Evolutionary conservation across 2,888 invertebrate genomes (phyloP).

Genomic region (Diarsia rubi): DNA sequence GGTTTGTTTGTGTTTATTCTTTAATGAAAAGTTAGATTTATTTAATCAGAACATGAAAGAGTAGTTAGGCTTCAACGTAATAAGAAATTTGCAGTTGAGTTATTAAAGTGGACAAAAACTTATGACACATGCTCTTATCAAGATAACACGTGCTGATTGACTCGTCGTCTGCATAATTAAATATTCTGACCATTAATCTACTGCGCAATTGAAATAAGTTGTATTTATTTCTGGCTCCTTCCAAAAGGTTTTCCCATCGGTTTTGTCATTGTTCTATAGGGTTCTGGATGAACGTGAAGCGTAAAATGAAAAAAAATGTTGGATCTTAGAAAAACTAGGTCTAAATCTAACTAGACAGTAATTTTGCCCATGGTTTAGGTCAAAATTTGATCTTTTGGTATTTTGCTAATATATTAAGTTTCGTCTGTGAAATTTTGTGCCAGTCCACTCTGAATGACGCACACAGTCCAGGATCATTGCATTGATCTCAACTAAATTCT

Average conservation of each 20-base stretch:
- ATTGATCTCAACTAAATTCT: background rate
- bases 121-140: constrained; percentile 27
- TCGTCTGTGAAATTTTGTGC: background rate
- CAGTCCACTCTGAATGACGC: background rate
- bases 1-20: too few relatives aligned
- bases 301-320: too few relatives aligned
- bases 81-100: background rate
- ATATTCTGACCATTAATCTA: constrained; percentile 6
- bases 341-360: too few relatives aligned
- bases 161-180: constrained; percentile 27
- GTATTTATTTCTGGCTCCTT: background rate
- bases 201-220: constrained; percentile 5
- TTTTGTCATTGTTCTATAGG: background rate
- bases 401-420: background rate
- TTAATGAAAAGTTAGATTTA: background rate
- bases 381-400: background rate
- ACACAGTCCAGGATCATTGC: background rate
- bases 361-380: background rate
- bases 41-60: background rate
- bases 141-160: constrained; percentile 24
- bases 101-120: background rate
- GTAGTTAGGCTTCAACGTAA: background rate
- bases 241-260: background rate
- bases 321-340: background rate
- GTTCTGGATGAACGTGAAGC: background rate